Evolutionary conservation across 1,140 invertebrate genomes (phyloP).

Genomic region (Drosophila mayri): DNA sequence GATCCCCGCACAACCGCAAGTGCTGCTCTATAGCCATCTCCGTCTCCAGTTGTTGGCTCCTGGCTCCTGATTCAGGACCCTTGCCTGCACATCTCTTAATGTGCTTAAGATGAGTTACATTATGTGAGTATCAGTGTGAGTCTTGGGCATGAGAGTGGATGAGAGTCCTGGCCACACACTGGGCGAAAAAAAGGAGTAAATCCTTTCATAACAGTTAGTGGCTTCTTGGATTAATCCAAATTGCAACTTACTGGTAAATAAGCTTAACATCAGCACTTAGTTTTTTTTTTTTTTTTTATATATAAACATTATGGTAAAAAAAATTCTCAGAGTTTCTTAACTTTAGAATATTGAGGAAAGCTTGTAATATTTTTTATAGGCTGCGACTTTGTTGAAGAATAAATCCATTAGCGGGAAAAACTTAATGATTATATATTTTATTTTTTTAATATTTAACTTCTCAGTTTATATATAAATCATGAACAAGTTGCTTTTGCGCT

Average conservation of each 20-base stretch:
- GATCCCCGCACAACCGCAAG: constrained; percentile 52
- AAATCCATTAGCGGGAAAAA: neutral
- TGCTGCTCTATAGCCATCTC: constrained; percentile 57
- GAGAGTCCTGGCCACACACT: constrained; percentile 3
- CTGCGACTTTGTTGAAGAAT: neutral
- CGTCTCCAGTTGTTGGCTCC: constrained; percentile 10
- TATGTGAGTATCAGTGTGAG: constrained; percentile 48
- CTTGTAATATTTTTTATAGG: neutral
- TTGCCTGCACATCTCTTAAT: constrained; percentile 64
- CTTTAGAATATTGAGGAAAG: neutral
- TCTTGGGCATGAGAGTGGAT: constrained; percentile 5
- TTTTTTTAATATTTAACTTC: neutral
- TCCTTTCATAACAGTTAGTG: neutral
- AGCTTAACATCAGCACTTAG: neutral
- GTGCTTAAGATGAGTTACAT: constrained; percentile 82
- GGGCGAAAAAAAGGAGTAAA: neutral
- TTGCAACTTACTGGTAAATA: neutral
- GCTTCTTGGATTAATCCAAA: neutral
- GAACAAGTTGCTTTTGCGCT: neutral
- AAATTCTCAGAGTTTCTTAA: neutral
- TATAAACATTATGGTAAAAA: neutral
- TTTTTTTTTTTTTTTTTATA: neutral
- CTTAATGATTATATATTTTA: neutral
- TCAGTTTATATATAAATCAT: neutral
- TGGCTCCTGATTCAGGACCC: constrained; percentile 18